Evolutionary conservation across 2,797 vertebrate genomes (phyloP), one percentile per base, ranked within the genome.

Genomic region (Sebastes cheni): DNA sequence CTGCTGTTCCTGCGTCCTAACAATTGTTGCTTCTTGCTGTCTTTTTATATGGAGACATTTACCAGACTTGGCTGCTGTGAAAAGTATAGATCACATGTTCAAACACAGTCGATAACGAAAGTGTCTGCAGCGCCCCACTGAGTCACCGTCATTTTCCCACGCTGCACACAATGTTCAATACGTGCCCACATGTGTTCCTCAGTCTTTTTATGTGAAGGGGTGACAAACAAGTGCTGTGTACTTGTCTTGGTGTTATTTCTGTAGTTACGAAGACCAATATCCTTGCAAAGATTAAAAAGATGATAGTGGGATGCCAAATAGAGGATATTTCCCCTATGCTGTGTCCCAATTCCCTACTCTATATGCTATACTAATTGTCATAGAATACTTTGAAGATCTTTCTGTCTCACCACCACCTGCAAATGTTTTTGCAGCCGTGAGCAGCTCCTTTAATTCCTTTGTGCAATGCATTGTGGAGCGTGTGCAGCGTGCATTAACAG

Each of bases 141-240:
- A 83, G 80, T 79, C 73, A 46, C 36, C 46, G 13, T 79, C 11
- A 14, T 52, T 46, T 64, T 66, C 62, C 62, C 68, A 80, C 67
- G n/a, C 65, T 58, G 61, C 18, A 55, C 56, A 70, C 61, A 69
- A 34, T 68, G 59, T 79, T 74, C 66, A 68, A 23, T 66, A 52
- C 62, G 50, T 72, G 27, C 61, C 22, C 56, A 55, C 30, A 62
- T 42, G 60, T 77, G 67, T 67, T 34, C 32, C 5, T 58, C 13
- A 23, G 50, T 64, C 22, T 72, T 68, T 65, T 8, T 22, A 27
- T 30, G 25, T 72, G 58, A 20, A 64, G n/a, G 59, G 25, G 25
- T 23, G 46, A 64, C 46, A 59, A 64, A 54, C 16, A 50, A 60
- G 18, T 56, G 13, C 18, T 20, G 5, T 46, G 56, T 55, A 39